Evolutionary conservation across 2,797 vertebrate species (phyloP), one percentile per base, ranked within the genome.

Genomic region (Lagocephalus sceleratus): DNA sequence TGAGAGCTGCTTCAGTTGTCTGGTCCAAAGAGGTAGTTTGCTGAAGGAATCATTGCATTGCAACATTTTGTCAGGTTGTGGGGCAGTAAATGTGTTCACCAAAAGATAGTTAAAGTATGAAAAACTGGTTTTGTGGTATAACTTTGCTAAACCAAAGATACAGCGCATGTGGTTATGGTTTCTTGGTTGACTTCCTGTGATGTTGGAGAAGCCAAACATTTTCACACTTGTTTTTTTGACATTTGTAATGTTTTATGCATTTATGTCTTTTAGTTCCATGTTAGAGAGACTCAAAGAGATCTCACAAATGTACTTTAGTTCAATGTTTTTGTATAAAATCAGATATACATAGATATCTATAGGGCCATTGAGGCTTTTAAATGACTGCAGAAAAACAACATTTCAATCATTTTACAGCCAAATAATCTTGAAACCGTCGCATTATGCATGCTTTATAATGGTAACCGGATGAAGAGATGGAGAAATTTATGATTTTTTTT

Each of bases 171-270:
- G 48, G 32, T 52, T 1, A 7, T 48, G 47, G 42, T 44, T 44
- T 19, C 44, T 14, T 65, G 17, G 16, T 50, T 70, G 21, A 68
- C 43, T 55, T 69, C 29, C 26, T 63, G 32, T 59, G 21, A 45
- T 50, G 25, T 11, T 65, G 15, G 20, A 58, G 23, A 43, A 56
- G 7, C 16, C 21, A 19, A 5, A 11, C 1, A 11, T 45, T 52
- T 57, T 63, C 20, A 54, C 23, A 26, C 43, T 51, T 55, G 3
- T 11, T 45, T 43, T 21, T 26, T 22, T 35, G 29, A 48, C 60
- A 52, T 57, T 51, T 32, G 11, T 15, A 14, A 9, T 51, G 6
- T 41, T 16, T n/a, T 12, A 15, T 47, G 40, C 43, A 8, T 29
- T 44, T 19, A 44, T 20, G 19, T 11, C 9, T 20, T 35, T 12